These are phyloP conservation scores for Athalia rosae DNA, from an alignment of 2,888 invertebrate genomes.

Conservation along the genomic window DNA sequence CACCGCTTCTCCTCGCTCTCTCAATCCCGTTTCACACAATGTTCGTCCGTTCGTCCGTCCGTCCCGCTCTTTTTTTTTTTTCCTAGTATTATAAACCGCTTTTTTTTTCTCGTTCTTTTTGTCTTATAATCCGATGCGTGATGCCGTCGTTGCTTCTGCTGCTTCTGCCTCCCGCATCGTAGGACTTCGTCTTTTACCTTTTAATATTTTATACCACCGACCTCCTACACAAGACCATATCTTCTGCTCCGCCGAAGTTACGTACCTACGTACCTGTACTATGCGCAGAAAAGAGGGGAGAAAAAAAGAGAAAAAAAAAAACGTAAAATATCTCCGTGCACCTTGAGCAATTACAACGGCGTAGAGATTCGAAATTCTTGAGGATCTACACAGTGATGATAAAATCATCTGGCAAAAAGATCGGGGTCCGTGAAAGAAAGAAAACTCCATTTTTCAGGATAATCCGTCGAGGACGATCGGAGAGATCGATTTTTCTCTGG, in stretches of 20 bases:
- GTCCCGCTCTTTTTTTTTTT: not conserved
- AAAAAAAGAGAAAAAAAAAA: too few relatives aligned
- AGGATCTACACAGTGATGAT: not conserved
- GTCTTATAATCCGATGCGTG: not conserved
- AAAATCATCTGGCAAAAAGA: not conserved
- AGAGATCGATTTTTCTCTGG: too few relatives aligned
- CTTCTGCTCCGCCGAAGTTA: too few relatives aligned
- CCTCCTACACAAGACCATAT: too few relatives aligned
- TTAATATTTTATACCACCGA: too few relatives aligned
- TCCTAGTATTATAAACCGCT: not conserved
- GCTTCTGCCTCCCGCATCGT: not conserved
- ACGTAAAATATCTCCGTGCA: not conserved
- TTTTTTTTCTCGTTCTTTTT: not conserved
- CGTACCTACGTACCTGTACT: too few relatives aligned
- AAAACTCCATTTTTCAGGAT: too few relatives aligned
- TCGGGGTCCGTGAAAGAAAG: not conserved
- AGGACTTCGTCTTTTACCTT: too few relatives aligned
- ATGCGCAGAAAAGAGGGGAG: too few relatives aligned
- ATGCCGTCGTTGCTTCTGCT: not conserved
- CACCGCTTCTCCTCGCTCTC: not conserved
- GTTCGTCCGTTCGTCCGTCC: constrained; percentile 6
- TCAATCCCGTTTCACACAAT: constrained; percentile 4
- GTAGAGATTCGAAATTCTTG: not conserved
- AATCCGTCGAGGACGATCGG: too few relatives aligned
- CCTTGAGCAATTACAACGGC: not conserved